These are phyloP conservation scores for Platynereis dumerilii DNA, from an alignment of 2,888 invertebrate species.

Conservation along the genomic window DNA sequence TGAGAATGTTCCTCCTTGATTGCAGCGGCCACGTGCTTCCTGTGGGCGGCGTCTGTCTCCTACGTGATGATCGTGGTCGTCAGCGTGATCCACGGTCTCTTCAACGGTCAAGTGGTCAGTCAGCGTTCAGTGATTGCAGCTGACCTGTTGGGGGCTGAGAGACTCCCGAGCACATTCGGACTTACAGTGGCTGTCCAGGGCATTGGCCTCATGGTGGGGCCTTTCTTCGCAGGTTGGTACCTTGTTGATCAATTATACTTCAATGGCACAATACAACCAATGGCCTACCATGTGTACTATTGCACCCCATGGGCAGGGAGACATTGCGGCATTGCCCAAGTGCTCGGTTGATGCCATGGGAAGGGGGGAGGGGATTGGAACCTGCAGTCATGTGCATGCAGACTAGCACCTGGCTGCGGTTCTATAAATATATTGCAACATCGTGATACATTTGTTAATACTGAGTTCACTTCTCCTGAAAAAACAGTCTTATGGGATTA, in stretches of 20 bases:
- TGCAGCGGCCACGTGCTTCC: conserved; percentile 26
- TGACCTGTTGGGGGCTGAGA: conserved; percentile 46
- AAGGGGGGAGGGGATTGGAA: too few species aligned
- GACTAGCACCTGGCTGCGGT: too few species aligned
- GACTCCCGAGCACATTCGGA: conserved; percentile 47
- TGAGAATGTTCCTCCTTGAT: too few species aligned
- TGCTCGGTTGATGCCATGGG: too few species aligned
- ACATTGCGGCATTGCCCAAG: too few species aligned
- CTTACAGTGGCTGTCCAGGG: conserved; percentile 48
- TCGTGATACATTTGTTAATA: too few species aligned
- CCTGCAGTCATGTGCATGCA: too few species aligned
- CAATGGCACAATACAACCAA: neutral
- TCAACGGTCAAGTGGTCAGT: conserved; percentile 44
- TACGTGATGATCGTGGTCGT: conserved; percentile 39
- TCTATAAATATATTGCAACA: too few species aligned
- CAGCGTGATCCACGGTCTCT: conserved; percentile 40
- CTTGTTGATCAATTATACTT: neutral
- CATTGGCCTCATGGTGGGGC: conserved; percentile 47
- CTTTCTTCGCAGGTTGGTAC: conserved; percentile 45
- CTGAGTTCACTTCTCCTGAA: too few species aligned
- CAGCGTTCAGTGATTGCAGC: conserved; percentile 47
- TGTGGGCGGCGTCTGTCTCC: conserved; percentile 37
- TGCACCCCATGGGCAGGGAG: too few species aligned
- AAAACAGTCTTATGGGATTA: too few species aligned
- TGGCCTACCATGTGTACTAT: neutral